phyloP scores from a whole-genome alignment of 2,888 invertebrate species.

The Rhagonycha fulva region DNA sequence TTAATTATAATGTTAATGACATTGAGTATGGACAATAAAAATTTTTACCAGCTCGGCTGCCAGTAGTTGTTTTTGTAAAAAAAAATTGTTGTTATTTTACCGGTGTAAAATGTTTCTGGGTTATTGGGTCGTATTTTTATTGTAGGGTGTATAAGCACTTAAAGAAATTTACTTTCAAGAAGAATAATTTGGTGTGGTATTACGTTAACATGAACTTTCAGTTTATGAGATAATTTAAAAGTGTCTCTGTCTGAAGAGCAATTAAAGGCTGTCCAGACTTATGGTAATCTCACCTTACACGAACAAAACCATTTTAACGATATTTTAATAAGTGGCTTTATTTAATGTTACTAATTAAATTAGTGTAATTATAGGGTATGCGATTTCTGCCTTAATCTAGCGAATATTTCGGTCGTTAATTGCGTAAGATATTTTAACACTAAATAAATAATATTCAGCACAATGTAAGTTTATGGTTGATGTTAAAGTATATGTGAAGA shows the following conservation, averaged over 20 bases:
- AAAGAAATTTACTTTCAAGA: background rate
- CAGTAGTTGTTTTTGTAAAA: background rate
- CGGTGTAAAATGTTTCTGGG: background rate
- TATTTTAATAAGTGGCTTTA: background rate
- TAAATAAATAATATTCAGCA: constrained; percentile 19
- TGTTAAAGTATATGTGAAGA: constrained; percentile 25
- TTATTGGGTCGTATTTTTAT: background rate
- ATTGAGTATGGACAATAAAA: background rate
- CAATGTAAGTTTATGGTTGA: constrained; percentile 13
- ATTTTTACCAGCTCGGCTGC: background rate
- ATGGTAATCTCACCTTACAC: background rate
- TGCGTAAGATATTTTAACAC: background rate
- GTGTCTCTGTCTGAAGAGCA: background rate
- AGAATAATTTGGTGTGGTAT: background rate
- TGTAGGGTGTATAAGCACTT: background rate
- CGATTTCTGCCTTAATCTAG: background rate
- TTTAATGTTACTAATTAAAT: background rate
- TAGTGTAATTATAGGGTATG: background rate
- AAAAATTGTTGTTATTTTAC: background rate
- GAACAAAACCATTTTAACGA: background rate
- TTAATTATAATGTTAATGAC: background rate
- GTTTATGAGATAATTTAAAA: background rate
- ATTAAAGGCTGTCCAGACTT: background rate
- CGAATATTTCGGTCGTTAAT: background rate
- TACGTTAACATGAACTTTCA: constrained; percentile 2